Conservation (phyloP, 2,888 invertebrate species). For the Drosophila putrida region DNA sequence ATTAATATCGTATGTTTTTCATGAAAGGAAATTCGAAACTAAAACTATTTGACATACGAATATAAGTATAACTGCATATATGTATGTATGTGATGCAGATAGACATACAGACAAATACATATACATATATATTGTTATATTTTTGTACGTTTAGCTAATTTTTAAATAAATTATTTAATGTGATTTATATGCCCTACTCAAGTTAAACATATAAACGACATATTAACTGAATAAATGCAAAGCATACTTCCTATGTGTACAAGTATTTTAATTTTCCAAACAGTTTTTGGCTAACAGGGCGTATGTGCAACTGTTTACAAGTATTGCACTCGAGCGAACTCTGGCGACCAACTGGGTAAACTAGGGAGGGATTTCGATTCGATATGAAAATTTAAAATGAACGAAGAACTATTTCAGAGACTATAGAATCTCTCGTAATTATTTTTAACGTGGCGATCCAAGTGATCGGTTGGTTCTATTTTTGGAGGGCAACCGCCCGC, state of each 20-base stretch:
- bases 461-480: conserved; percentile 61
- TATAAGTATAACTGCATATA: conserved; percentile 34
- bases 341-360: conserved; percentile 33
- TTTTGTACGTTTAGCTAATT: conserved; percentile 82
- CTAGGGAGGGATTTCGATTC: not conserved
- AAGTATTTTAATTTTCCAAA: not conserved
- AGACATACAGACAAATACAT: conserved; percentile 15
- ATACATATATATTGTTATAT: conserved; percentile 73
- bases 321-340: conserved; percentile 18
- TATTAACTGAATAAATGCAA: conserved; percentile 54
- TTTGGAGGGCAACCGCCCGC: conserved; percentile 64
- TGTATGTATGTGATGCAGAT: not conserved
- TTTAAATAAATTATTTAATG: conserved; percentile 79
- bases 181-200: conserved; percentile 76
- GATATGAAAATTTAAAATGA: conserved; percentile 20
- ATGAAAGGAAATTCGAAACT: conserved; percentile 28
- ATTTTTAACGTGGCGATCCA: conserved; percentile 66
- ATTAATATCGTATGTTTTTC: conserved; percentile 32
- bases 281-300: not conserved
- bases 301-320: conserved; percentile 28
- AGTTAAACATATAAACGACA: conserved; percentile 71
- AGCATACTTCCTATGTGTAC: conserved; percentile 36
- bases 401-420: conserved; percentile 15
- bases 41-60: conserved; percentile 43
- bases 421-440: conserved; percentile 37